Percentiles rank a stretch among this genome's conserved stretches.
Evolutionary conservation across 2,113 vertebrate genomes (phyloP).

Genomic region (Cyanoliseus patagonus): DNA sequence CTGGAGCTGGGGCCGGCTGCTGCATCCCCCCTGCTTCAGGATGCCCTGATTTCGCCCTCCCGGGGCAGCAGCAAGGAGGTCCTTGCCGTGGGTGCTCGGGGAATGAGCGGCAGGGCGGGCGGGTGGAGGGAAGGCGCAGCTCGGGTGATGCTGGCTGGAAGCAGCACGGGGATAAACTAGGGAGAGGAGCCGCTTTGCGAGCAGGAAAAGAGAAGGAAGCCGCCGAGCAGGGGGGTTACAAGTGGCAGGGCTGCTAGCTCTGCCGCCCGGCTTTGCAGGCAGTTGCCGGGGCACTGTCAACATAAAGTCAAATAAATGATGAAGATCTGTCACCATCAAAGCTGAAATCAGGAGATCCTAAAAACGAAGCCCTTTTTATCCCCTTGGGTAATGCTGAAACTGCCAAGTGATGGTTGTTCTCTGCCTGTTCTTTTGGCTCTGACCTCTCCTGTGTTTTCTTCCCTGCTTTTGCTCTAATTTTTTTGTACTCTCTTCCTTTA

Average conservation of each 20-base stretch:
- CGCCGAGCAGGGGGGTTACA: neutral
- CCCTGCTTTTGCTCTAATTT: neutral
- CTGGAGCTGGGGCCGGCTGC: neutral
- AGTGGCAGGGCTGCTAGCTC: neutral
- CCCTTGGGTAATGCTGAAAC: neutral
- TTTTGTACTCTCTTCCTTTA: neutral
- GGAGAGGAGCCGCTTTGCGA: neutral
- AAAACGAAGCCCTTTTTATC: neutral
- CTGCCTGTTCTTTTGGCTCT: neutral
- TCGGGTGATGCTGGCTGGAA: neutral
- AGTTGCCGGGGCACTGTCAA: neutral
- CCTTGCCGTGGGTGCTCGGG: neutral
- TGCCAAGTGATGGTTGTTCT: neutral
- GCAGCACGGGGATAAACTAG: rapidly evolving
- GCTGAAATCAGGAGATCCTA: neutral
- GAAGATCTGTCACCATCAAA: neutral
- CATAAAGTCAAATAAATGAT: neutral
- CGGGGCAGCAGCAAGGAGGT: neutral
- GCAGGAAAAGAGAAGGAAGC: neutral
- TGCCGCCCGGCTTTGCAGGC: neutral
- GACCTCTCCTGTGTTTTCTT: neutral
- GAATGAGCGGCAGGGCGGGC: neutral
- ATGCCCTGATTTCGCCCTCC: rapidly evolving
- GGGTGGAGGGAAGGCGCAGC: no score
- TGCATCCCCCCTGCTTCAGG: neutral